Evolutionary conservation across 1,140 invertebrate species (phyloP), one percentile per base, ranked within the genome.

Genomic region (Hylaeus volcanicus): DNA sequence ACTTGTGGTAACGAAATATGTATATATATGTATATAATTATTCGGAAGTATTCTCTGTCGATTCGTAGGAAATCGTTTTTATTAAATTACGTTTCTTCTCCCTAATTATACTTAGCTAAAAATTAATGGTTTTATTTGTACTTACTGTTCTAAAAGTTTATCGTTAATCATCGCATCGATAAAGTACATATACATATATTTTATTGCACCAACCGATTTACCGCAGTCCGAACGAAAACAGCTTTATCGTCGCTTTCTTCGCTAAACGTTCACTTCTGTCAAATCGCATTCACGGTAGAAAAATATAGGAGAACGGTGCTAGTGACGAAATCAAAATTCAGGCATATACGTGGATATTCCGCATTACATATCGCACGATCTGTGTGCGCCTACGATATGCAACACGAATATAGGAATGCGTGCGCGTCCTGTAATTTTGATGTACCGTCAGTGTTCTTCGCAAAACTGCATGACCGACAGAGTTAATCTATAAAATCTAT

Each of bases 151-250:
- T 84, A 89, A 76, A 73, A 83, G 66, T 76, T 51, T 72, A 74
- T 83, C 65, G 60, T 85, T 81, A 68, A 81, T 82, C 81, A 66
- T 68, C 82, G 76, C 80, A 76, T 85, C 84, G 76, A 76, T 86
- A 88, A 87, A 90, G 85, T 90, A 90, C 84, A 89, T 84, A 8
- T 48, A 89, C 83, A 8, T 48, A 3, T 45, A 69, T 82, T 86
- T 90, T 91, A 91, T 91, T 91, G 89, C 89, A 91, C 90, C 88
- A 83, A 84, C 83, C 74, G n/a, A 75, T 81, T 87, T 37, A 86
- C 66, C 84, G 74, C 15, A 55, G 66, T 78, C 81, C 58, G 56
- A 70, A 74, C 58, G 69, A 72, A 78, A 61, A 66, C 53, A 58
- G 51, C 82, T 84, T 56, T 65, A 58, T 43, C 15, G 78, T 45